Percentiles rank a stretch among this genome's conserved stretches.
These are phyloP conservation scores for Tonatia bakeri DNA, from an alignment of 2,113 vertebrate genomes.

Conservation along the genomic window DNA sequence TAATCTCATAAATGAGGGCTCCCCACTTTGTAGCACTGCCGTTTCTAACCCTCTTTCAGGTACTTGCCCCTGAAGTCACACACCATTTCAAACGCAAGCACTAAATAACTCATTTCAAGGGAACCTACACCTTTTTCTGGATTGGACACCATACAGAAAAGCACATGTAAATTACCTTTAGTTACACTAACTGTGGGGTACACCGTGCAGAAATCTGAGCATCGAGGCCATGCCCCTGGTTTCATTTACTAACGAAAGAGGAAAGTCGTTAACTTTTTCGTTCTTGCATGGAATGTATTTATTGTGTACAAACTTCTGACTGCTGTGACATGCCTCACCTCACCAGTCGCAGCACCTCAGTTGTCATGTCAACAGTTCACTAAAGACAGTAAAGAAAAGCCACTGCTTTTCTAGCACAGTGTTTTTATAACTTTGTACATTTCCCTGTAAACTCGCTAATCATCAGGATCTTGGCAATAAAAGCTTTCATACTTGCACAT, in stretches of 20 bases:
- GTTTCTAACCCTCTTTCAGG: not conserved
- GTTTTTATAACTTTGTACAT: constrained; percentile 47
- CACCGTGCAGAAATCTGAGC: not conserved
- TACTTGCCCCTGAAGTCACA: not conserved
- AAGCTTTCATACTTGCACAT: constrained; percentile 2
- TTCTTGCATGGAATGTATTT: not conserved
- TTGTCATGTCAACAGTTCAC: not conserved
- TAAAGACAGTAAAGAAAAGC: constrained; percentile 2
- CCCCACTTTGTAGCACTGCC: not conserved
- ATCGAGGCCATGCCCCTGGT: not conserved
- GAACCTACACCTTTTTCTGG: not conserved
- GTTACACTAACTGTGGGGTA: not conserved
- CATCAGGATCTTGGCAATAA: constrained; percentile 43
- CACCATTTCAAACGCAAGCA: not conserved
- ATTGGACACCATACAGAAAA: not conserved
- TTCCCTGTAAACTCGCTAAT: constrained; percentile 54
- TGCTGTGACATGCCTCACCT: not conserved
- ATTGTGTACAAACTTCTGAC: not conserved
- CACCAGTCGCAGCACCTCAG: not conserved
- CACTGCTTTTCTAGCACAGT: not conserved
- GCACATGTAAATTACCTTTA: constrained; percentile 6
- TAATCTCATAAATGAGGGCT: not conserved
- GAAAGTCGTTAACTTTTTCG: not conserved
- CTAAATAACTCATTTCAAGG: not conserved
- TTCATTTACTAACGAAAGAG: not conserved